phyloP scores from a whole-genome alignment of 2,797 vertebrate genomes.

The Channa striata region DNA sequence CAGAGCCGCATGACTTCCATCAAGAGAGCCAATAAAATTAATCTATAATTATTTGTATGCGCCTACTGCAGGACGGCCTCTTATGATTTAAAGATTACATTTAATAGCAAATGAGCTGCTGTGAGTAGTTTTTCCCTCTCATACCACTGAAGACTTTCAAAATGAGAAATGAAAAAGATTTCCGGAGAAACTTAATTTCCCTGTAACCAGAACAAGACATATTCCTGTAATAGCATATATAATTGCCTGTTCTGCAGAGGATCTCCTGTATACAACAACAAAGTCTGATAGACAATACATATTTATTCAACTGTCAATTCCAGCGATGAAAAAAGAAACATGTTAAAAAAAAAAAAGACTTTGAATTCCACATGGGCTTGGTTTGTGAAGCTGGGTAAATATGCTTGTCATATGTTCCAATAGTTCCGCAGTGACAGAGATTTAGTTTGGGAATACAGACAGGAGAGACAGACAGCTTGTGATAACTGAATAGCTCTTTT shows the following conservation, averaged over 20 bases:
- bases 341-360: slow-evolving; percentile 59
- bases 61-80: slow-evolving; percentile 78
- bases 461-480: slow-evolving; percentile 76
- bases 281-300: slow-evolving; percentile 85
- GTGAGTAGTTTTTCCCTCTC: slow-evolving; percentile 83
- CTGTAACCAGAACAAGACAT: slow-evolving; percentile 86
- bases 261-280: slow-evolving; percentile 83
- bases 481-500: slow-evolving; percentile 83
- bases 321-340: slow-evolving; percentile 54
- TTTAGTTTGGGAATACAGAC: slow-evolving; percentile 81
- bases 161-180: slow-evolving; percentile 81
- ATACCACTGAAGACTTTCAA: slow-evolving; percentile 77
- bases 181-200: slow-evolving; percentile 87
- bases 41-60: slow-evolving; percentile 84
- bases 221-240: slow-evolving; percentile 86
- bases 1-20: slow-evolving; percentile 81
- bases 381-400: slow-evolving; percentile 81
- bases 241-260: slow-evolving; percentile 84
- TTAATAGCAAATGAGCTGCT: slow-evolving; percentile 83
- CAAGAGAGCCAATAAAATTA: slow-evolving; percentile 82
- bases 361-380: slow-evolving; percentile 80
- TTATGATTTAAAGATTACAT: slow-evolving; percentile 83
- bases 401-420: slow-evolving; percentile 82
- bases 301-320: slow-evolving; percentile 87
- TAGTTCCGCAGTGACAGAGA: slow-evolving; percentile 75